A percentile compares a stretch with the other conserved stretches of the same genome.
Evolutionary conservation across 1,140 invertebrate genomes (phyloP).

Genomic region (Tigriopus japonicus): DNA sequence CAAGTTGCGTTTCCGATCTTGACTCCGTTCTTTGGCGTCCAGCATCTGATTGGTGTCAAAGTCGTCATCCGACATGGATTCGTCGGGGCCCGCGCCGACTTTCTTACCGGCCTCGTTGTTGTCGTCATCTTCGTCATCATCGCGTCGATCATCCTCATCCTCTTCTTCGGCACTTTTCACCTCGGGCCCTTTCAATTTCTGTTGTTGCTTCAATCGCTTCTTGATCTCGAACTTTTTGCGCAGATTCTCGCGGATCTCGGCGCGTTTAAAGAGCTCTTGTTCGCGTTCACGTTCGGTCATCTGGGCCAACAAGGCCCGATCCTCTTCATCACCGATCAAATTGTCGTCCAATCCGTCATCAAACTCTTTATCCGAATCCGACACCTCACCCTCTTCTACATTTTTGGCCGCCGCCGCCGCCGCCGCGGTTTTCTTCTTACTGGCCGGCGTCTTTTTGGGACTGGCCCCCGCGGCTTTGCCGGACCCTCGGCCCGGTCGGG

Average conservation of each 20-base stretch:
- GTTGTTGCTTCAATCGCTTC: slow-evolving; percentile 65
- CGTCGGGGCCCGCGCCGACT: no score
- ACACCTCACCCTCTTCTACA: slow-evolving; percentile 29
- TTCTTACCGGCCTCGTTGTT: slow-evolving; percentile 22
- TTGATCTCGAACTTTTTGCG: slow-evolving; percentile 91
- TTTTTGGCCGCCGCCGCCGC: no score
- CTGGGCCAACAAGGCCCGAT: slow-evolving; percentile 61
- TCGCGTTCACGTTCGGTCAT: slow-evolving; percentile 94
- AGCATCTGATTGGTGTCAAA: slow-evolving; percentile 28
- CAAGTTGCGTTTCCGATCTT: slow-evolving; percentile 77
- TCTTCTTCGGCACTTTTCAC: slow-evolving; percentile 22
- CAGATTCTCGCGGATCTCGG: slow-evolving; percentile 77
- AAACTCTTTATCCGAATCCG: slow-evolving; percentile 40
- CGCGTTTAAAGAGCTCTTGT: slow-evolving; percentile 87
- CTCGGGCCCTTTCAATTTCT: slow-evolving; percentile 31
- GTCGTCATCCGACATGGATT: slow-evolving; percentile 26
- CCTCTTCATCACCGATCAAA: slow-evolving; percentile 89
- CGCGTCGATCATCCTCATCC: slow-evolving; percentile 17
- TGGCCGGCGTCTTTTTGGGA: neutral
- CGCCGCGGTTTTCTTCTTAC: neutral
- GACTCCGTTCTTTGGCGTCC: slow-evolving; percentile 55
- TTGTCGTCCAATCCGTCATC: slow-evolving; percentile 84
- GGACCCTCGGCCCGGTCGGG: slow-evolving; percentile 2
- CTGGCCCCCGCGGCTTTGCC: neutral
- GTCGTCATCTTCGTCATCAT: slow-evolving; percentile 23